These are phyloP conservation scores for Poliocrania exsul DNA, from an alignment of 2,797 vertebrate genomes.

Conservation along the genomic window DNA sequence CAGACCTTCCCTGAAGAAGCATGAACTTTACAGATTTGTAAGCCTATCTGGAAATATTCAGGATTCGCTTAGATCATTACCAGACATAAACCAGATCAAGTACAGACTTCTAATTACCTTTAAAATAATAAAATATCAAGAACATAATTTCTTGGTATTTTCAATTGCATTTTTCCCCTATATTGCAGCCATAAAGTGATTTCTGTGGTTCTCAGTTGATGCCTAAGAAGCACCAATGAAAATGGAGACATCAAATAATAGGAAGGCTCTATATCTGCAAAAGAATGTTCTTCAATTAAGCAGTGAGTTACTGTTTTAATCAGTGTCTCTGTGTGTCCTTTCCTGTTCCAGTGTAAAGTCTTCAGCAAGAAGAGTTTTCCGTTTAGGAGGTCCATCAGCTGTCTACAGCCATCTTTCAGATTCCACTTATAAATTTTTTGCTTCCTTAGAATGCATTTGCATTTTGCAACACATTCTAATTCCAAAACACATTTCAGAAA, in stretches of 20 bases:
- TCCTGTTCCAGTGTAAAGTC: not conserved
- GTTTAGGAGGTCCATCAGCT: not conserved
- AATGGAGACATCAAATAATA: not conserved
- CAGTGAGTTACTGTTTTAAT: not conserved
- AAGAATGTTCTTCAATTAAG: not conserved
- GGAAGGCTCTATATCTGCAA: not conserved
- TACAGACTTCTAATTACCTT: slow-evolving; percentile 6
- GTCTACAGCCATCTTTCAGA: not conserved
- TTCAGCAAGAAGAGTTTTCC: not conserved
- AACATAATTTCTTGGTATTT: not conserved
- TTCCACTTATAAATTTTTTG: not conserved
- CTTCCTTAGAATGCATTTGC: not conserved
- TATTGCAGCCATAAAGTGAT: not conserved
- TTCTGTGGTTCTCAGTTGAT: not conserved
- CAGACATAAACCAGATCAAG: not conserved
- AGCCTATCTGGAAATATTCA: not conserved
- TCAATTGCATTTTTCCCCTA: not conserved
- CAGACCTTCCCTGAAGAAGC: not conserved
- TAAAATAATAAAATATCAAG: not conserved
- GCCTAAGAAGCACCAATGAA: not conserved
- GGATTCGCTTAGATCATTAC: not conserved
- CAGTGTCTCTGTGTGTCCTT: not conserved
- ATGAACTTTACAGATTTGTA: not conserved
- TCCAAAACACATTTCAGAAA: not conserved
- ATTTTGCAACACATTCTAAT: not conserved